Percentiles rank a stretch among this genome's conserved stretches.
Evolutionary conservation across 1,140 invertebrate species (phyloP).

Genomic region (Eciton burchellii): DNA sequence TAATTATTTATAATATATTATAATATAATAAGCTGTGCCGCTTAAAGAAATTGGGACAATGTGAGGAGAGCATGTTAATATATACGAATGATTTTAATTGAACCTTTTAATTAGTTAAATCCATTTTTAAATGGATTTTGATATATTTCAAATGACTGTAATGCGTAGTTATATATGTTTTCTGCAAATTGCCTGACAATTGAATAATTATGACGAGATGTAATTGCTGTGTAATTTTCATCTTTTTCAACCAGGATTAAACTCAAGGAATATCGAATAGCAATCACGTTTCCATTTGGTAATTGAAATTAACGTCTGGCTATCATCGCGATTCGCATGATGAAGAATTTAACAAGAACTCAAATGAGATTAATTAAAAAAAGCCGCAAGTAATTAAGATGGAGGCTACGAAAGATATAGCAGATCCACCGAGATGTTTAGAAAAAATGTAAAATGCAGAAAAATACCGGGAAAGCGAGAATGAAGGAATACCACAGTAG

Average conservation of each 20-base stretch:
- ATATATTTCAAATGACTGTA: too few species aligned
- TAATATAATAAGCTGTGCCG: too few species aligned
- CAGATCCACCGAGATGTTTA: not conserved
- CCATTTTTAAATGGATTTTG: too few species aligned
- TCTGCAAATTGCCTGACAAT: not conserved
- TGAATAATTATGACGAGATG: not conserved
- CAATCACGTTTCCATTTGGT: not conserved
- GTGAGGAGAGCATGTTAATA: too few species aligned
- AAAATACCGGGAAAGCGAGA: constrained; percentile 14
- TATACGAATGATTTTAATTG: too few species aligned
- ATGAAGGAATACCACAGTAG: not conserved
- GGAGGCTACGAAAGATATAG: not conserved
- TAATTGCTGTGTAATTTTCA: not conserved
- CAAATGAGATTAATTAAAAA: not conserved
- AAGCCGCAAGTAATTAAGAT: constrained; percentile 4
- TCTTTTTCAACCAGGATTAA: not conserved
- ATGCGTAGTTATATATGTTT: not conserved
- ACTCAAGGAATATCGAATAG: not conserved
- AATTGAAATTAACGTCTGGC: not conserved
- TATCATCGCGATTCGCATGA: not conserved
- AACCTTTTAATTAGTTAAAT: too few species aligned
- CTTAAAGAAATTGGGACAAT: too few species aligned
- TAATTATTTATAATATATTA: too few species aligned
- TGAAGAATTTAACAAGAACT: not conserved
- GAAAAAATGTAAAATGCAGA: not conserved